These are phyloP conservation scores for Corapipo altera DNA, from an alignment of 2,113 vertebrate genomes.

Conservation along the genomic window DNA sequence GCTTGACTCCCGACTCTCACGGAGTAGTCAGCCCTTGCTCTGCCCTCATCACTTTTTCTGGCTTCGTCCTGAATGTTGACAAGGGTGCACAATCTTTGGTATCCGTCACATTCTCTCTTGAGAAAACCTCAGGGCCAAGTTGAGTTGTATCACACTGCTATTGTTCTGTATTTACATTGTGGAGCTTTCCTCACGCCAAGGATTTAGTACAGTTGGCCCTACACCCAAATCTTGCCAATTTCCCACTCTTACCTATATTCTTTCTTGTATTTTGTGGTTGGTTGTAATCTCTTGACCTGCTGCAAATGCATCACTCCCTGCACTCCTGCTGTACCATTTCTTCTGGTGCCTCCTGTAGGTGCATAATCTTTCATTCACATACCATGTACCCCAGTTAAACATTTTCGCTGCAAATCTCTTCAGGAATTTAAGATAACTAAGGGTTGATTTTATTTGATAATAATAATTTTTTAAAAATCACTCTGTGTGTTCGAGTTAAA, in stretches of 20 bases:
- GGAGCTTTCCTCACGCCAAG: not conserved
- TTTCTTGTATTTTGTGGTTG: not conserved
- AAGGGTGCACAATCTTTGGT: accelerated
- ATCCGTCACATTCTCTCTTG: not conserved
- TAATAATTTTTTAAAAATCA: not conserved
- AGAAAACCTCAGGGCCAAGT: not conserved
- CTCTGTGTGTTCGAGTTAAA: not conserved
- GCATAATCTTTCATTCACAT: not conserved
- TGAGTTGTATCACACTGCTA: not conserved
- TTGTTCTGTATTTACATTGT: not conserved
- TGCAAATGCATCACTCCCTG: not conserved
- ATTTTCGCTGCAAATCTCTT: not conserved
- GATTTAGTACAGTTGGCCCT: not conserved
- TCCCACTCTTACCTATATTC: not conserved
- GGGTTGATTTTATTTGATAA: not conserved
- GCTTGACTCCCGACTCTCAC: not conserved
- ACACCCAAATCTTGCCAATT: not conserved
- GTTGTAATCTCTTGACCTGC: not conserved
- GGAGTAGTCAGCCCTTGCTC: not conserved
- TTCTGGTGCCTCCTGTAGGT: not conserved
- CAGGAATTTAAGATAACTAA: not conserved
- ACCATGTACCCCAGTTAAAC: not conserved
- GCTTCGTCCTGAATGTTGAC: not conserved
- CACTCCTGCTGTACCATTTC: not conserved
- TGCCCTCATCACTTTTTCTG: not conserved